These are phyloP conservation scores for Eubasilissa regina DNA, from an alignment of 1,140 invertebrate genomes.

Conservation along the genomic window DNA sequence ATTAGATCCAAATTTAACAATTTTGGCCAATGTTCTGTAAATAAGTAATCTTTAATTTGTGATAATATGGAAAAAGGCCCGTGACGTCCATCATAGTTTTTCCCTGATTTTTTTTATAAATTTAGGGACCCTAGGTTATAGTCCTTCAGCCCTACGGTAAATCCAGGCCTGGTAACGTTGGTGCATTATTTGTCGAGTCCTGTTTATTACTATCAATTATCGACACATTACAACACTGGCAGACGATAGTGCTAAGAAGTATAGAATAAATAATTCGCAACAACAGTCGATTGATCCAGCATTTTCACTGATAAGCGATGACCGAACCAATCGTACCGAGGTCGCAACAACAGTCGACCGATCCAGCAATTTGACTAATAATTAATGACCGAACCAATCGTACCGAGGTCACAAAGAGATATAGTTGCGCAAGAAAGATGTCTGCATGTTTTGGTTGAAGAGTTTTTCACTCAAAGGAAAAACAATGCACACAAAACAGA, in stretches of 20 bases:
- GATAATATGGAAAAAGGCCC: no score
- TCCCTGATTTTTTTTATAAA: no score
- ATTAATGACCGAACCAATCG: neutral
- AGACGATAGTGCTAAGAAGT: conserved; percentile 56
- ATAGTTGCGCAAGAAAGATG: conserved; percentile 56
- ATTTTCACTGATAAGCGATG: neutral
- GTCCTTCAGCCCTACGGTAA: no score
- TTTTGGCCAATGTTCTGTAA: no score
- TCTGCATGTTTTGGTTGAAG: conserved; percentile 15
- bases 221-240: conserved; percentile 52
- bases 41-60: no score
- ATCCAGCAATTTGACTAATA: neutral
- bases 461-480: conserved; percentile 30
- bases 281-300: neutral
- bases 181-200: conserved; percentile 17
- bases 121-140: no score
- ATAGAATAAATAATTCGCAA: conserved; percentile 53
- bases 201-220: neutral
- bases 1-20: no score
- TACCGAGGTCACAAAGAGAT: conserved; percentile 46
- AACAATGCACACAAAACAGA: conserved; percentile 28
- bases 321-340: no score
- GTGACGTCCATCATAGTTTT: no score
- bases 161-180: neutral
- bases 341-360: neutral